Percentiles rank a stretch among this genome's conserved stretches.
Conservation (phyloP, 92 coral and sea anemone genomes). For the Epizoanthus fatuus region DNA sequence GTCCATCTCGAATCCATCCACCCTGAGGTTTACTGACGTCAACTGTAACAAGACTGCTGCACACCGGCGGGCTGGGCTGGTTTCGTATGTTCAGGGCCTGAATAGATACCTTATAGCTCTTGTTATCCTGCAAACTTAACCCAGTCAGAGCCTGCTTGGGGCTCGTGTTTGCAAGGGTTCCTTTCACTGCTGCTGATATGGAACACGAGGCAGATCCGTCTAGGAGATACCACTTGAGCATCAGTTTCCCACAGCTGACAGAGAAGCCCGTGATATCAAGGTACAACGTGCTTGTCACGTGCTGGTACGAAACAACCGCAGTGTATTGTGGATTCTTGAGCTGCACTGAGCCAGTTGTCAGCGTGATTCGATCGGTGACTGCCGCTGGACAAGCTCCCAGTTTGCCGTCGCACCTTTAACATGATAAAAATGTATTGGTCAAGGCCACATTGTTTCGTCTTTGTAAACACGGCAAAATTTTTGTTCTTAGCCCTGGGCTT, state of each 20-base stretch:
- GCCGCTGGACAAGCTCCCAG: conserved; percentile 67
- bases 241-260: conserved; percentile 51
- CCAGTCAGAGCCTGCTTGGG: conserved; percentile 58
- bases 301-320: conserved; percentile 49
- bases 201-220: conserved; percentile 41
- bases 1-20: conserved; percentile 89
- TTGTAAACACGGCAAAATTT: no score
- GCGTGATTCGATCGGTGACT: conserved; percentile 33
- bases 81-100: conserved; percentile 59
- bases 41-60: conserved; percentile 59
- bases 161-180: conserved; percentile 31
- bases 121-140: conserved; percentile 50
- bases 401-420: conserved; percentile 53
- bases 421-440: not conserved
- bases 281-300: conserved; percentile 47
- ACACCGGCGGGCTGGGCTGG: conserved; percentile 52
- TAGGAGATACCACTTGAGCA: conserved; percentile 55
- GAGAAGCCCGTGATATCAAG: conserved; percentile 54
- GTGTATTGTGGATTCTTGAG: conserved; percentile 35
- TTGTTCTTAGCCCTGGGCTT: no score
- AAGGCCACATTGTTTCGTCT: not conserved
- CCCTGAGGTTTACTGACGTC: conserved; percentile 77
- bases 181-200: conserved; percentile 1
- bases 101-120: conserved; percentile 56
- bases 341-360: conserved; percentile 43